A percentile compares a stretch with the other conserved stretches of the same genome.
These are phyloP conservation scores for Copidosoma aretas DNA, from an alignment of 2,888 invertebrate genomes.

Conservation along the genomic window DNA sequence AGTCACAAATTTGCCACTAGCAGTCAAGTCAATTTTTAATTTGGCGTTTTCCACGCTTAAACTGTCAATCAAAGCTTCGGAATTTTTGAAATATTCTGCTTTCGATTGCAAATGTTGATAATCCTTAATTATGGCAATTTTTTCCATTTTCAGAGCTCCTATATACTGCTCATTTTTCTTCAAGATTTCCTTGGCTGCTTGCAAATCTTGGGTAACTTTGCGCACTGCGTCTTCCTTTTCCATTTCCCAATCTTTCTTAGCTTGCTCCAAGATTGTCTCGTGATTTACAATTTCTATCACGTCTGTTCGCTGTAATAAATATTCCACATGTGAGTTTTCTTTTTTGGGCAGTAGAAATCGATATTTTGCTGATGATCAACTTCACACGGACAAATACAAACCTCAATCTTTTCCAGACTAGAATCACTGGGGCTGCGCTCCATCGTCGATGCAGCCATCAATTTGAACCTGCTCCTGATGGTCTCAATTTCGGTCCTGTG, in stretches of 20 bases:
- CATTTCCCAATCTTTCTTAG: slow-evolving; percentile 71
- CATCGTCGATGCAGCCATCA: slow-evolving; percentile 77
- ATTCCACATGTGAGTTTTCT: too few species aligned
- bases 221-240: slow-evolving; percentile 67
- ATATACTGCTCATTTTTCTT: slow-evolving; percentile 65
- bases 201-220: slow-evolving; percentile 66
- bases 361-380: too few species aligned
- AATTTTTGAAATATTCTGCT: slow-evolving; percentile 70
- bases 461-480: slow-evolving; percentile 64
- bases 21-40: slow-evolving; percentile 47
- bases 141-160: slow-evolving; percentile 59
- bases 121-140: slow-evolving; percentile 69
- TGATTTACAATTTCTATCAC: slow-evolving; percentile 71
- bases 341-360: too few species aligned
- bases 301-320: slow-evolving; percentile 64
- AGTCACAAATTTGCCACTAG: slow-evolving; percentile 38
- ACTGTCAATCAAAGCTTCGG: slow-evolving; percentile 65
- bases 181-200: slow-evolving; percentile 59
- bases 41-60: slow-evolving; percentile 52
- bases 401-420: slow-evolving; percentile 78
- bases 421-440: slow-evolving; percentile 80
- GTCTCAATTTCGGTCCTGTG: slow-evolving; percentile 82
- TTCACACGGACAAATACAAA: too few species aligned
- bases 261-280: slow-evolving; percentile 72
- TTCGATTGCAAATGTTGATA: slow-evolving; percentile 73